Conservation (phyloP, 1,140 invertebrate species). For the Caenorhabditis tropicalis region DNA sequence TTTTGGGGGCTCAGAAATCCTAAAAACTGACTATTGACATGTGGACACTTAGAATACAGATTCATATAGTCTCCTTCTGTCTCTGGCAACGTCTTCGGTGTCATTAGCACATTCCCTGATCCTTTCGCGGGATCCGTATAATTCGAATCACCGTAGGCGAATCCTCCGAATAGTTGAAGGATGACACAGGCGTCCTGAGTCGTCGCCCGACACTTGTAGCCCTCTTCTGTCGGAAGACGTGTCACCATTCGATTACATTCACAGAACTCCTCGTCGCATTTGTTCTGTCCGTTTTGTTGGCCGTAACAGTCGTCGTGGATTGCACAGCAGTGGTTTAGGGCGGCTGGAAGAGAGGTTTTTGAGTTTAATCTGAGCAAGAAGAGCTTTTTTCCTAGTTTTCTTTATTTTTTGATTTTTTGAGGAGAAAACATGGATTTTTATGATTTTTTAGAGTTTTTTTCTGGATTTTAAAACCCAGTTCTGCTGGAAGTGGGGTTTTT, state of each 20-base stretch:
- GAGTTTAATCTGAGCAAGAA: too few relatives aligned
- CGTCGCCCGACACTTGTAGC: background rate
- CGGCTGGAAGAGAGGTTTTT: too few relatives aligned
- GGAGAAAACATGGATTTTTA: too few relatives aligned
- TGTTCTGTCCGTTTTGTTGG: slow-evolving; percentile 21
- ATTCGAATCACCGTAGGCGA: slow-evolving; percentile 35
- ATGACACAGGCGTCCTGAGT: background rate
- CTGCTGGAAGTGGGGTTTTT: too few relatives aligned
- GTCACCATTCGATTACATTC: slow-evolving; percentile 11
- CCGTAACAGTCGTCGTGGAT: slow-evolving; percentile 54
- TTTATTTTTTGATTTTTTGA: too few relatives aligned
- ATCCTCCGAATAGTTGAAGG: background rate
- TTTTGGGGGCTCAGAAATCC: background rate
- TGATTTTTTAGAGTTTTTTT: too few relatives aligned
- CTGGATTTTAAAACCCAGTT: too few relatives aligned
- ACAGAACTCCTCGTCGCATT: slow-evolving; percentile 50
- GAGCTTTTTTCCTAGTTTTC: too few relatives aligned
- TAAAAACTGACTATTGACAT: slow-evolving; percentile 2
- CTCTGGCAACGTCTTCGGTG: background rate
- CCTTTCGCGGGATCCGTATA: slow-evolving; percentile 1
- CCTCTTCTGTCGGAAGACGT: background rate
- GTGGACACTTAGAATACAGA: slow-evolving; percentile 27
- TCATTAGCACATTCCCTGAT: background rate
- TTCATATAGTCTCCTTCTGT: background rate
- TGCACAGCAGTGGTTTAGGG: slow-evolving; percentile 51